Evolutionary conservation across 92 coral and sea anemone genomes (phyloP).

Genomic region (Porites rus): DNA sequence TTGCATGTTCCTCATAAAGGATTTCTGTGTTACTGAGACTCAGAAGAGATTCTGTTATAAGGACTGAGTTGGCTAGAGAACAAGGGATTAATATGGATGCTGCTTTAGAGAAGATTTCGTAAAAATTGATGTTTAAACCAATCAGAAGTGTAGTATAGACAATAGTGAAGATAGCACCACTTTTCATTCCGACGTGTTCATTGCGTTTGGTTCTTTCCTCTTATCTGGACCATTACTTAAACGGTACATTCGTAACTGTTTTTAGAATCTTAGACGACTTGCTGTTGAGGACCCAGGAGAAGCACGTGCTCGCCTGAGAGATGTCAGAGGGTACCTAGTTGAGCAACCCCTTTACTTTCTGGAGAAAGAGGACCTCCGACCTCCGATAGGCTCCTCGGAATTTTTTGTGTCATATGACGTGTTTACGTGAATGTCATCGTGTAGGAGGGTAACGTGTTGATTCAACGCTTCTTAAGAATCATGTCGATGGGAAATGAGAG

Average conservation of each 20-base stretch:
- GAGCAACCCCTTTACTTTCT: slow-evolving; percentile 84
- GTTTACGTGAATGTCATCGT: slow-evolving; percentile 66
- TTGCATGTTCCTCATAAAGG: too few relatives aligned
- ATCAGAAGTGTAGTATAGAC: too few relatives aligned
- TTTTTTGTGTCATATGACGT: slow-evolving; percentile 75
- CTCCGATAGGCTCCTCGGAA: slow-evolving; percentile 89
- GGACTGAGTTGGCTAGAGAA: too few relatives aligned
- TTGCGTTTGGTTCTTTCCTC: too few relatives aligned
- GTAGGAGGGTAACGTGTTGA: too few relatives aligned
- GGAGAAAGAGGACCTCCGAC: slow-evolving; percentile 88
- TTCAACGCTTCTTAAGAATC: not conserved
- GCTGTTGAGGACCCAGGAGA: slow-evolving; percentile 49
- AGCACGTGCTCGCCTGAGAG: slow-evolving; percentile 70
- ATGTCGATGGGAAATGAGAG: too few relatives aligned
- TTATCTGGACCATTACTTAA: not conserved
- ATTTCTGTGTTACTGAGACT: too few relatives aligned
- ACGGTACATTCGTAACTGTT: not conserved
- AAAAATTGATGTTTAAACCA: too few relatives aligned
- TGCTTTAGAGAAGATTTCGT: too few relatives aligned
- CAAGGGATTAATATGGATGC: too few relatives aligned
- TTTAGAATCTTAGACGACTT: slow-evolving; percentile 61
- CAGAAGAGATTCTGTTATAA: too few relatives aligned
- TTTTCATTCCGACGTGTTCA: too few relatives aligned
- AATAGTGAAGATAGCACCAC: not conserved
- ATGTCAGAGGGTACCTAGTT: slow-evolving; percentile 93